phyloP scores from a whole-genome alignment of 2,888 invertebrate genomes.

The Mechanitis mazaeus region DNA sequence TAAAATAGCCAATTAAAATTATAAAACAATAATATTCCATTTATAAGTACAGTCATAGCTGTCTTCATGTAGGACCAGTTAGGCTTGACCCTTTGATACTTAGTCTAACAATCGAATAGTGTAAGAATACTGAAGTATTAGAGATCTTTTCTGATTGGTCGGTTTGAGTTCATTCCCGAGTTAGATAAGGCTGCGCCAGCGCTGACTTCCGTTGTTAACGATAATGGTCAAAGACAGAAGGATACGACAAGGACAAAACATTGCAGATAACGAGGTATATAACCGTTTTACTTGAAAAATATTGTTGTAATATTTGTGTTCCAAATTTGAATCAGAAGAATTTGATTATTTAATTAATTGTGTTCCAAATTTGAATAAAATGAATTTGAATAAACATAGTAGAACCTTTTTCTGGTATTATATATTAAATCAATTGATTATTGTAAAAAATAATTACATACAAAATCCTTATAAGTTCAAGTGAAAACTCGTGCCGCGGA shows the following conservation, averaged over 20 bases:
- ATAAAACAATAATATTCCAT: slow-evolving; percentile 29
- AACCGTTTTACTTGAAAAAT: slow-evolving; percentile 25
- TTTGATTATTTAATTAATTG: background rate
- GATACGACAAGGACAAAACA: slow-evolving; percentile 41
- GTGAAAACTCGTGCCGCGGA: slow-evolving; percentile 37
- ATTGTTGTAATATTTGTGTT: slow-evolving; percentile 10
- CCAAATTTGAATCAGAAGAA: background rate
- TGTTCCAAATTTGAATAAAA: background rate
- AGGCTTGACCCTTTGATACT: slow-evolving; percentile 42
- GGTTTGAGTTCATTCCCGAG: slow-evolving; percentile 42
- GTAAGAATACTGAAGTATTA: slow-evolving; percentile 37
- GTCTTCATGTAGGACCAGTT: slow-evolving; percentile 39
- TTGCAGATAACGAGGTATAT: slow-evolving; percentile 33
- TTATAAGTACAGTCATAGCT: slow-evolving; percentile 20
- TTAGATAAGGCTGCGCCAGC: slow-evolving; percentile 54
- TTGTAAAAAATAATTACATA: slow-evolving; percentile 16
- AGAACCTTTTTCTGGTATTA: too few species aligned
- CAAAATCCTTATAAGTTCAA: slow-evolving; percentile 33
- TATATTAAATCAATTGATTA: background rate
- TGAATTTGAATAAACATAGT: background rate
- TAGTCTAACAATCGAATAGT: slow-evolving; percentile 41
- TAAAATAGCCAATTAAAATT: slow-evolving; percentile 34
- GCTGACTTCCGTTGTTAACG: slow-evolving; percentile 42
- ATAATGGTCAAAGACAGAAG: slow-evolving; percentile 43
- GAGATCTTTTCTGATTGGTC: slow-evolving; percentile 50